A percentile compares a stretch with the other conserved stretches of the same genome.
Conservation (phyloP, 2,797 vertebrate genomes). For the Typhlichthys subterraneus region DNA sequence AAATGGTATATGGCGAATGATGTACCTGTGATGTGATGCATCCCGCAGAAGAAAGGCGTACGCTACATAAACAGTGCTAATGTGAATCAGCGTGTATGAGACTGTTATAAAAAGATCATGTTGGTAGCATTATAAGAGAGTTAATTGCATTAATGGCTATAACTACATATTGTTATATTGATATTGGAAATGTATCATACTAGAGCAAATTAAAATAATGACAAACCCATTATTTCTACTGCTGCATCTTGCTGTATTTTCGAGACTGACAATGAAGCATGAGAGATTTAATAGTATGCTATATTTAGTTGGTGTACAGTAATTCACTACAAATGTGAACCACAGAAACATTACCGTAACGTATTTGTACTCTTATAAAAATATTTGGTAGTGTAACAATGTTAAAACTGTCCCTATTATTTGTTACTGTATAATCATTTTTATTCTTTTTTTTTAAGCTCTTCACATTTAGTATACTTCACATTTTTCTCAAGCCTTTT, state of each 20-base stretch:
- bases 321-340: too few relatives aligned
- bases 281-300: too few relatives aligned
- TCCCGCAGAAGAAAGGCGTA: constrained; percentile 17
- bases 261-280: too few relatives aligned
- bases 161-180: constrained; percentile 45
- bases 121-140: constrained; percentile 41
- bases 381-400: too few relatives aligned
- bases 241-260: too few relatives aligned
- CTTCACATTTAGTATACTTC: background rate
- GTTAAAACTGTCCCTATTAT: too few relatives aligned
- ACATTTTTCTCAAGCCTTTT: background rate
- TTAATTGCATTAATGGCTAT: constrained; percentile 49
- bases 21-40: constrained; percentile 13
- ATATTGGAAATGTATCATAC: constrained; percentile 39
- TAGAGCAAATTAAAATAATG: constrained; percentile 53
- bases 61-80: constrained; percentile 17
- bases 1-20: constrained; percentile 25
- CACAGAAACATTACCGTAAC: too few relatives aligned
- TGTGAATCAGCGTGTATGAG: constrained; percentile 7
- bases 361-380: too few relatives aligned
- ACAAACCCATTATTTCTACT: constrained; percentile 53
- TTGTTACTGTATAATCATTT: background rate
- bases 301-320: too few relatives aligned
- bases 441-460: background rate
- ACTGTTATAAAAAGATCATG: constrained; percentile 8